Percentiles rank a stretch among this genome's conserved stretches.
These are phyloP conservation scores for Ricordea florida DNA, from an alignment of 92 coral and sea anemone species.

Conservation along the genomic window DNA sequence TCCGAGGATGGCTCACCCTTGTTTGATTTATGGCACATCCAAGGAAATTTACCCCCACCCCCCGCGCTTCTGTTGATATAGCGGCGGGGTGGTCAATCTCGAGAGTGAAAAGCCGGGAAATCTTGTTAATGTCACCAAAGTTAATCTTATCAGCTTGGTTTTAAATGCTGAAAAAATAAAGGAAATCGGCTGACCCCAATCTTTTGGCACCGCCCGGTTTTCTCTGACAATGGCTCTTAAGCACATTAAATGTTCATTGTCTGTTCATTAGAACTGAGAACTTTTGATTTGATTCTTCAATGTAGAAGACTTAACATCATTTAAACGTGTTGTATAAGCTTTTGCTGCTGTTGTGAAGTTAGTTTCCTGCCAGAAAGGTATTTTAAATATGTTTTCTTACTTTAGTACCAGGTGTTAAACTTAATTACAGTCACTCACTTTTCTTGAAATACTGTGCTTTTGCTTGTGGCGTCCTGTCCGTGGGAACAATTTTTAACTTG, in stretches of 20 bases:
- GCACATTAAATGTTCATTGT: neutral
- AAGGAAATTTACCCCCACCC: no score
- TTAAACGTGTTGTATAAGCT: neutral
- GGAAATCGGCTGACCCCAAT: no score
- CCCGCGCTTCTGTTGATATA: no score
- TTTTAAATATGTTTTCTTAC: neutral
- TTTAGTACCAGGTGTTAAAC: neutral
- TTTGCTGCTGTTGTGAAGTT: neutral
- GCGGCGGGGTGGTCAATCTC: no score
- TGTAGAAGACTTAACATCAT: neutral
- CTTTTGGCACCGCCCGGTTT: no score
- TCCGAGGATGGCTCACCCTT: no score
- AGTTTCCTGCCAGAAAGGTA: neutral
- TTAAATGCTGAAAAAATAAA: no score
- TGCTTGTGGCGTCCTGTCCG: slow-evolving; percentile 40
- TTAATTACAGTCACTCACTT: neutral
- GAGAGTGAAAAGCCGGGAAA: no score
- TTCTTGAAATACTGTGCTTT: slow-evolving; percentile 43
- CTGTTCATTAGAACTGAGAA: neutral
- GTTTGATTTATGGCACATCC: no score
- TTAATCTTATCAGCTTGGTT: no score
- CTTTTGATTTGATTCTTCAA: neutral
- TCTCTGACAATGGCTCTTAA: no score
- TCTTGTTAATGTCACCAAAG: no score
- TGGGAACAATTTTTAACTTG: slow-evolving; percentile 42